phyloP scores from a whole-genome alignment of 2,113 vertebrate genomes.

The Noturus placidus region DNA sequence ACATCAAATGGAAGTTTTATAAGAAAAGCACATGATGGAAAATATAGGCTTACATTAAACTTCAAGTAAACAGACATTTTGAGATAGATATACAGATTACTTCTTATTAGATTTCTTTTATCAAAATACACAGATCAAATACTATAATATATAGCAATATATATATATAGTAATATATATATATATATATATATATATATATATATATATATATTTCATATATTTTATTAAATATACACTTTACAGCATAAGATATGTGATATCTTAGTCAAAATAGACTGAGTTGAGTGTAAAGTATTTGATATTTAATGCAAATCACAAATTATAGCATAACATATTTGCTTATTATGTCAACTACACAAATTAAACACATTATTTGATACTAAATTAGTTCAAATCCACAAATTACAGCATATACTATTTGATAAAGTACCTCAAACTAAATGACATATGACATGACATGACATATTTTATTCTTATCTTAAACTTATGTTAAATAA shows the following conservation, averaged over 20 bases:
- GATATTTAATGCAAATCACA: not conserved
- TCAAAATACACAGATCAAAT: not conserved
- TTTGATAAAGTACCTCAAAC: not conserved
- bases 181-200: not conserved
- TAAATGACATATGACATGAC: too few relatives aligned
- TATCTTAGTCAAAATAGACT: not conserved
- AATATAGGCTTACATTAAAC: not conserved
- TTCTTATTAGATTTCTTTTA: not conserved
- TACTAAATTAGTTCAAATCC: not conserved
- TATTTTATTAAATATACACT: not conserved
- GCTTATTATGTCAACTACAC: not conserved
- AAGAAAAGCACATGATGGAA: not conserved
- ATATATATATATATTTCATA: not conserved
- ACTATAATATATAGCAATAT: not conserved
- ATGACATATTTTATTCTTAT: not conserved
- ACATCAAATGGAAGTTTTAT: not conserved
- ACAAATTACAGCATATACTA: not conserved
- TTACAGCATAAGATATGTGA: not conserved
- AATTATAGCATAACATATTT: not conserved
- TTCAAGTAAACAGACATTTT: not conserved
- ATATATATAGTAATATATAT: not conserved
- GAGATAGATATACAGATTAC: not conserved
- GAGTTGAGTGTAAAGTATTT: not conserved
- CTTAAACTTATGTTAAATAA: not conserved
- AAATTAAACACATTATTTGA: not conserved